phyloP scores from a whole-genome alignment of 2,797 vertebrate species.

The Florisuga fusca region DNA sequence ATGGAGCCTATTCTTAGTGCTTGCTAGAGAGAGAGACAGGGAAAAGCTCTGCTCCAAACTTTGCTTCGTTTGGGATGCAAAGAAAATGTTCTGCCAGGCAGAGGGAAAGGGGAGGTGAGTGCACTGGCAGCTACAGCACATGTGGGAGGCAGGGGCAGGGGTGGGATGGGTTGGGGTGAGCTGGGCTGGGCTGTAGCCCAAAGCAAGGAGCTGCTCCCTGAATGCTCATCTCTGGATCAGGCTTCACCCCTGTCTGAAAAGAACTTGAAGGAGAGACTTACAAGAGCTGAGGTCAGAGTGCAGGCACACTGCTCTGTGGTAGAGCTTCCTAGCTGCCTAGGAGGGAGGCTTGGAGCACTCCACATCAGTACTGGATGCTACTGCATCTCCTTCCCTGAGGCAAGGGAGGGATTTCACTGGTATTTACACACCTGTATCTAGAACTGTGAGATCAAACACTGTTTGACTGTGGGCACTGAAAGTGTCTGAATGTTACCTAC shows the following conservation, averaged over 20 bases:
- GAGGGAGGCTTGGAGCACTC: not conserved
- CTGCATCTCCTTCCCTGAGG: not conserved
- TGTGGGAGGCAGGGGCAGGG: not conserved
- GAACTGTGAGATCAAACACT: not conserved
- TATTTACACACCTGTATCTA: not conserved
- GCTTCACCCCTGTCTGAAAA: not conserved
- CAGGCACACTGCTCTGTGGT: fast-evolving
- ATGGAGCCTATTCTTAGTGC: not conserved
- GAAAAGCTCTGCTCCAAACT: not conserved
- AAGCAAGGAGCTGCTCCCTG: not conserved
- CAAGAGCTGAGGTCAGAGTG: not conserved
- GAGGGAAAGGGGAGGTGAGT: not conserved
- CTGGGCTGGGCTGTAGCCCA: not conserved
- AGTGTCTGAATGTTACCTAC: not conserved
- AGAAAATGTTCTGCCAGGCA: not conserved
- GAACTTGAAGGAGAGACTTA: not conserved
- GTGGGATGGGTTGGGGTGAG: not conserved
- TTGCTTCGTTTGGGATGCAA: not conserved
- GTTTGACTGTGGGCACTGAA: not conserved
- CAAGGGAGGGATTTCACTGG: not conserved
- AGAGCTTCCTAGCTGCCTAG: fast-evolving
- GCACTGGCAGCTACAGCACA: not conserved
- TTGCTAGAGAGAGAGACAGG: not conserved
- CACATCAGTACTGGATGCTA: not conserved
- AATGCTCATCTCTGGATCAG: not conserved